Evolutionary conservation across 1,140 invertebrate genomes (phyloP), one percentile per base, ranked within the genome.

Genomic region (Cyphomyrmex costatus): DNA sequence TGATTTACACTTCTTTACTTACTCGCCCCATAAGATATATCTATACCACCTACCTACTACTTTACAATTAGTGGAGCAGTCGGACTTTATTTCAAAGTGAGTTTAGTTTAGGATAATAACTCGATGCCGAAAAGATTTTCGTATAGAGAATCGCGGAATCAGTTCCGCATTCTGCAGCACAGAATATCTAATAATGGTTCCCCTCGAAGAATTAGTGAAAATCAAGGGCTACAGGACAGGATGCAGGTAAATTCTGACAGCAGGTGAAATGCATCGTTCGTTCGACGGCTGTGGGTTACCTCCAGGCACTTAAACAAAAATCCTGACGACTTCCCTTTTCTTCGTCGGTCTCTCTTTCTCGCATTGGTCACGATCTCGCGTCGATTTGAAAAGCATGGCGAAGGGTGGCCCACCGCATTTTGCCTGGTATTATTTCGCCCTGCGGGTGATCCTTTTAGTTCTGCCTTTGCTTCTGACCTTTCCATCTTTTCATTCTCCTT

Each of bases 391-490:
- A 92, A 90, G 87, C 89, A 88, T 91, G 89, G 92, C 92, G 91
- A 94, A 90, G 94, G 94, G 91, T 94, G 93, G 92, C 92, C 93
- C 92, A 88, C 90, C 87, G 80, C 92, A 93, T 94, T 94, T 94
- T 92, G 91, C 92, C 82, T 73, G 76, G 82, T 73, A 95, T 94
- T 95, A 94, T 95, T 94, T 92, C 77, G 86, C 93, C 90, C 93
- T 71, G 90, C 93, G 92, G 94, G 93, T 93, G 94, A 92, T 92
- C 91, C 85, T 88, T 66, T 70, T 66, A 71, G 56, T 71, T 58
- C 78, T 79, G 66, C 77, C 83, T 86, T 86, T 84, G 85, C 78
- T 85, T 30, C 78, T 61, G 82, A 88, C 82, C 86, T 86, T 86
- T 86, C 89, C 68, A 76, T 88, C 88, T 82, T 90, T 30, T 36